phyloP scores from a whole-genome alignment of 2,797 vertebrate species.

The Danio choprae region DNA sequence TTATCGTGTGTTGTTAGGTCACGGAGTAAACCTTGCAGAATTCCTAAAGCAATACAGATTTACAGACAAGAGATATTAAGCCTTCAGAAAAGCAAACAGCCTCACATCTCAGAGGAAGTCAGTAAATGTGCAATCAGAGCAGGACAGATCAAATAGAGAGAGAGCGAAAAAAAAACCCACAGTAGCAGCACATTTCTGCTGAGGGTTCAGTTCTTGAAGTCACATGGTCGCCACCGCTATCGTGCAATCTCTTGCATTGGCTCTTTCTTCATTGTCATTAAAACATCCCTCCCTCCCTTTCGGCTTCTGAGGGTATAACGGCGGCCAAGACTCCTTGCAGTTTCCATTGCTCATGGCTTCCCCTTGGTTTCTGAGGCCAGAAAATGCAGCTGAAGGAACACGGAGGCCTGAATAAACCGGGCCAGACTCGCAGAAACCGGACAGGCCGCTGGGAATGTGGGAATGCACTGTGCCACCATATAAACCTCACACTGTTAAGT shows the following conservation, averaged over 20 bases:
- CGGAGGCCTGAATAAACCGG: slow-evolving; percentile 44
- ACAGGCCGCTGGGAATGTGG: slow-evolving; percentile 18
- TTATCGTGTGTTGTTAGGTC: too few species aligned
- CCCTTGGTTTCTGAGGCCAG: slow-evolving; percentile 65
- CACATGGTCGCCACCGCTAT: slow-evolving; percentile 44
- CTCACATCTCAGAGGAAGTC: slow-evolving; percentile 21
- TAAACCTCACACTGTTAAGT: slow-evolving; percentile 54
- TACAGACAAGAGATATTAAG: slow-evolving; percentile 1
- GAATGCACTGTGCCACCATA: slow-evolving; percentile 23
- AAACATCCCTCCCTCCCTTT: slow-evolving; percentile 54
- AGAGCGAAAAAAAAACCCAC: neutral
- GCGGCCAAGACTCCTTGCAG: slow-evolving; percentile 68
- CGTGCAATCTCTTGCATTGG: slow-evolving; percentile 36
- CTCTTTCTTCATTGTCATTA: slow-evolving; percentile 23
- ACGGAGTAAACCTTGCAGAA: too few species aligned
- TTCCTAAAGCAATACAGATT: neutral
- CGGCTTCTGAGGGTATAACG: slow-evolving; percentile 57
- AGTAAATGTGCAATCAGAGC: neutral
- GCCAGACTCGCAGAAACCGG: slow-evolving; percentile 29
- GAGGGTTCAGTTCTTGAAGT: slow-evolving; percentile 56
- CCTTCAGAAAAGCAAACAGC: neutral
- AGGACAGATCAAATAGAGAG: neutral
- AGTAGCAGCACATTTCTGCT: slow-evolving; percentile 50
- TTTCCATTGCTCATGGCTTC: slow-evolving; percentile 81
- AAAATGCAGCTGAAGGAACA: slow-evolving; percentile 58